phyloP scores from a whole-genome alignment of 2,113 vertebrate genomes.

The Nycticryphes semicollaris region DNA sequence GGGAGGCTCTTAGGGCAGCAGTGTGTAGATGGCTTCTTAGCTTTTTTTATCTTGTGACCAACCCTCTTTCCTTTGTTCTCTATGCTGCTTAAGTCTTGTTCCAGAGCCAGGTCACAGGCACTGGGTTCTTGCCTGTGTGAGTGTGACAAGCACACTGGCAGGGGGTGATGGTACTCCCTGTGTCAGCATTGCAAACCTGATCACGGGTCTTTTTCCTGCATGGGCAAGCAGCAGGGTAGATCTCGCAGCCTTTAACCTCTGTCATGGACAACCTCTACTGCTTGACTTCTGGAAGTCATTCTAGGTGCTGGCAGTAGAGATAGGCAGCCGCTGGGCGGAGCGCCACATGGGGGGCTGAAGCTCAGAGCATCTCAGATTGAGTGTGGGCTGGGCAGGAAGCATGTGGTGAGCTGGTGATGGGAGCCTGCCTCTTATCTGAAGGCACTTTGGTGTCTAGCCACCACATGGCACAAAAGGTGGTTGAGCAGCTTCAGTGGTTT shows the following conservation, averaged over 20 bases:
- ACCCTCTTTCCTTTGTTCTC: neutral
- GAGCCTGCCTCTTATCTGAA: neutral
- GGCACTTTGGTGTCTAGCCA: neutral
- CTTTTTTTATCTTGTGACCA: neutral
- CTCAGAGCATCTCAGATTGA: accelerated
- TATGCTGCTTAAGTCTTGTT: neutral
- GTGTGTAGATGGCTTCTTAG: neutral
- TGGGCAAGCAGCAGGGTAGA: neutral
- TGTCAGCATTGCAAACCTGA: neutral
- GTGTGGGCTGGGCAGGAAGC: neutral
- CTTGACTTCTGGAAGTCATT: neutral
- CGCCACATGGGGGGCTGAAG: accelerated
- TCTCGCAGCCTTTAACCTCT: neutral
- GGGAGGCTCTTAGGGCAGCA: neutral
- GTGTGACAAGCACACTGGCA: accelerated
- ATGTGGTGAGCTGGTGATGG: accelerated
- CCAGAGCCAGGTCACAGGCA: neutral
- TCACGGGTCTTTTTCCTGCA: accelerated
- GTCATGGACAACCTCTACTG: too few species aligned
- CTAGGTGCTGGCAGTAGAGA: neutral
- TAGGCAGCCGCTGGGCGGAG: neutral
- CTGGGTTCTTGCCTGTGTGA: accelerated
- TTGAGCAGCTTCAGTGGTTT: neutral
- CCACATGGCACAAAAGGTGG: neutral
- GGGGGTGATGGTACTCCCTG: accelerated